These are phyloP conservation scores for Acridotheres tristis DNA, from an alignment of 2,797 vertebrate species.

Conservation along the genomic window DNA sequence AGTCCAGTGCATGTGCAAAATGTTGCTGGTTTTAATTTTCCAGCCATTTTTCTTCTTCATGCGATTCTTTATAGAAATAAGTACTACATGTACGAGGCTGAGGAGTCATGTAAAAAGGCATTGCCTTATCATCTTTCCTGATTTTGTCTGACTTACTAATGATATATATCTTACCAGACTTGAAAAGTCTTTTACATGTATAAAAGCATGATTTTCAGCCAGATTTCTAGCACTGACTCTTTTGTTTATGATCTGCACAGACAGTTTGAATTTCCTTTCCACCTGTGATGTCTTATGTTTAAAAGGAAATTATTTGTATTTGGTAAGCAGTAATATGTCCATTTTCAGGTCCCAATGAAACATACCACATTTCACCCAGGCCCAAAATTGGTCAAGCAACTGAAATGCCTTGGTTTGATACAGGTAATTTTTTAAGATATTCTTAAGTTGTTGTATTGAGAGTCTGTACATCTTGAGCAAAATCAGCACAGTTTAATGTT, in stretches of 20 bases:
- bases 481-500: neutral
- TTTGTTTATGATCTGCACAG: neutral
- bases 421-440: conserved; percentile 55
- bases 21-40: neutral
- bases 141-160: neutral
- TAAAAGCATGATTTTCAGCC: neutral
- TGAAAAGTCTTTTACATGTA: neutral
- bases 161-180: neutral
- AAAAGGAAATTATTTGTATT: neutral
- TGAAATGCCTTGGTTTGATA: conserved; percentile 46
- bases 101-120: neutral
- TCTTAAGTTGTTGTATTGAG: neutral
- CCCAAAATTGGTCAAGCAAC: conserved; percentile 45
- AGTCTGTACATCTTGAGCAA: neutral
- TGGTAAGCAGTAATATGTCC: conserved; percentile 13
- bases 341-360: conserved; percentile 68
- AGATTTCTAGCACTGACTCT: neutral
- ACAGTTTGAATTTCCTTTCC: neutral
- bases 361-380: conserved; percentile 26
- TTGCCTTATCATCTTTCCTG: neutral
- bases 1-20: neutral
- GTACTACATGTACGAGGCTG: neutral
- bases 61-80: neutral
- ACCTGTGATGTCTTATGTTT: neutral
- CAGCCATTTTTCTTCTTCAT: neutral